Evolutionary conservation across 1,140 invertebrate genomes (phyloP).

Genomic region (Pristionchus pacificus): DNA sequence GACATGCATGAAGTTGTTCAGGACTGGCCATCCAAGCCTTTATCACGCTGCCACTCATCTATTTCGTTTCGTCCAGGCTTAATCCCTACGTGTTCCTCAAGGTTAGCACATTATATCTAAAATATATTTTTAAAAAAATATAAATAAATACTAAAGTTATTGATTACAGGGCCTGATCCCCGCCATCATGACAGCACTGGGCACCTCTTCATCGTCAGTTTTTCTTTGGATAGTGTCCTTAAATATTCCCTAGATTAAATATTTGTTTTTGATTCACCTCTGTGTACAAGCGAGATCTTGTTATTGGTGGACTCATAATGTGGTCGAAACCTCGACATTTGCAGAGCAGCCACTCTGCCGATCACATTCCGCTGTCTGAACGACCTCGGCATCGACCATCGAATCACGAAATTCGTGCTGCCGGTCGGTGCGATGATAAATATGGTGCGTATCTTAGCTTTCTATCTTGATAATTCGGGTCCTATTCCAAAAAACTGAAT

Average conservation of each 20-base stretch:
- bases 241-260: no score
- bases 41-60: slow-evolving; percentile 73
- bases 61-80: slow-evolving; percentile 62
- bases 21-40: slow-evolving; percentile 84
- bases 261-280: no score
- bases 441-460: slow-evolving; percentile 34
- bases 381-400: slow-evolving; percentile 72
- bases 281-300: no score
- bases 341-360: slow-evolving; percentile 83
- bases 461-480: neutral
- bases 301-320: no score
- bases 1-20: neutral
- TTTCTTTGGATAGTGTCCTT: slow-evolving; percentile 1
- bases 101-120: no score
- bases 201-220: slow-evolving; percentile 49
- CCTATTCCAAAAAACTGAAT: no score
- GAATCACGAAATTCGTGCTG: slow-evolving; percentile 73
- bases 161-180: slow-evolving; percentile 66
- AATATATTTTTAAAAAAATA: no score
- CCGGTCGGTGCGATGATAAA: slow-evolving; percentile 61
- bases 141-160: no score
- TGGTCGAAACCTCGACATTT: no score
- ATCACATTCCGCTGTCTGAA: slow-evolving; percentile 85
- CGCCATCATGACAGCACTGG: slow-evolving; percentile 64
- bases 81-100: slow-evolving; percentile 65